These are phyloP conservation scores for Proctacanthus coquilletti DNA, from an alignment of 1,140 invertebrate genomes.

Conservation along the genomic window DNA sequence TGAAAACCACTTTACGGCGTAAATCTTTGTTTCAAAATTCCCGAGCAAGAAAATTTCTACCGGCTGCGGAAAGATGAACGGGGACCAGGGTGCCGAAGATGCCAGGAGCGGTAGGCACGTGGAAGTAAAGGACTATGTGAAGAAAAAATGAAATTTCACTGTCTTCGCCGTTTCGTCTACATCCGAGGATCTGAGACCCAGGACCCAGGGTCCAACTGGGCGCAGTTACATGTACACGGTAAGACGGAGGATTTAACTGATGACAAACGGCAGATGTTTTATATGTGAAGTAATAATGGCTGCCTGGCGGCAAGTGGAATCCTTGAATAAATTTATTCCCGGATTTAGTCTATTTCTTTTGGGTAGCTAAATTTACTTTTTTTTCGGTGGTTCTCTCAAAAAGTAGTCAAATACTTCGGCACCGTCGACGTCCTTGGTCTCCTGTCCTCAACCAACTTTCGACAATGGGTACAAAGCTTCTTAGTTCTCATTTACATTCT, in stretches of 20 bases:
- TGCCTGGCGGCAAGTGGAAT: not conserved
- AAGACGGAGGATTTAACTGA: not conserved
- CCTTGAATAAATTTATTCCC: not conserved
- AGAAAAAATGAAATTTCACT: not conserved
- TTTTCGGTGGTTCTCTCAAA: too few species aligned
- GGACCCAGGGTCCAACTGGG: not conserved
- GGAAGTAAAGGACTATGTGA: not conserved
- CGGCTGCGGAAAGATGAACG: not conserved
- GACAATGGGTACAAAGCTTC: too few species aligned
- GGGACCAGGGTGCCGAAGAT: not conserved
- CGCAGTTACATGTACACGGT: not conserved
- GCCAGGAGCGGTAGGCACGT: not conserved
- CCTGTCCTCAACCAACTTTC: too few species aligned
- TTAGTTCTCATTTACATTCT: too few species aligned
- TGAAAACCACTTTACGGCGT: conserved; percentile 1
- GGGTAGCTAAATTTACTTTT: too few species aligned
- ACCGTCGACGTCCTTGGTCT: too few species aligned
- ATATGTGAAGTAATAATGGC: not conserved
- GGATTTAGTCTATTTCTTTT: not conserved
- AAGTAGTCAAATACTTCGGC: too few species aligned
- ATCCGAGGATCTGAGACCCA: not conserved
- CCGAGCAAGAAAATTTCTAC: not conserved
- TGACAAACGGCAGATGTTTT: conserved; percentile 1
- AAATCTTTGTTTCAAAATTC: not conserved
- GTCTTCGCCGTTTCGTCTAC: not conserved